Evolutionary conservation across 2,113 vertebrate species (phyloP).

Genomic region (Paraplagusia blochii): DNA sequence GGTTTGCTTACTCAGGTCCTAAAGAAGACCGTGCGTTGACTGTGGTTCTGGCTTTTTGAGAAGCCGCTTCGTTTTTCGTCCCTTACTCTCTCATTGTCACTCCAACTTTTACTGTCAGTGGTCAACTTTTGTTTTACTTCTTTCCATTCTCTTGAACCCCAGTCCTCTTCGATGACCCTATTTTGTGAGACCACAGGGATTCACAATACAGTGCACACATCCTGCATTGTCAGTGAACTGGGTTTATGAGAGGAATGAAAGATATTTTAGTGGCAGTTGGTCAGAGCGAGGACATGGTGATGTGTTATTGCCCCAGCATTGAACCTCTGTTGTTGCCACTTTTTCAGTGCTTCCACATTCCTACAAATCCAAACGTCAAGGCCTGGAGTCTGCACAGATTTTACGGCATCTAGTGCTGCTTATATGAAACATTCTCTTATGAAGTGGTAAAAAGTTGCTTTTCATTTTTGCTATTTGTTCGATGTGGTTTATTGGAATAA

Average conservation of each 20-base stretch:
- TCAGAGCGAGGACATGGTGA: background rate
- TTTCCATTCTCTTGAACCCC: conserved; percentile 19
- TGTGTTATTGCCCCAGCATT: conserved; percentile 3
- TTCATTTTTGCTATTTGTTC: conserved; percentile 6
- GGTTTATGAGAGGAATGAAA: conserved; percentile 9
- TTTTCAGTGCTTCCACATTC: background rate
- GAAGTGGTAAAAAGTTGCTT: conserved; percentile 1
- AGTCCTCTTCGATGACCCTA: conserved; percentile 18
- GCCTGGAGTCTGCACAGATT: conserved; percentile 1
- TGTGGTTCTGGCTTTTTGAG: conserved; percentile 13
- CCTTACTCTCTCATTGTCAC: background rate
- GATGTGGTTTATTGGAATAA: background rate
- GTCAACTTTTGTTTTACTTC: background rate
- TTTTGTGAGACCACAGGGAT: conserved; percentile 5
- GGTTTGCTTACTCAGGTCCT: conserved; percentile 58
- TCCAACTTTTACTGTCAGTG: too few relatives aligned
- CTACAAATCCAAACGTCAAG: background rate
- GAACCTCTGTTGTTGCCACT: background rate
- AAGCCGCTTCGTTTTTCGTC: background rate
- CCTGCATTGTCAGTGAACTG: conserved; percentile 20
- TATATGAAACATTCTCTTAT: background rate
- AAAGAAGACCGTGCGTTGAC: conserved; percentile 45
- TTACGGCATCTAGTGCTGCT: background rate
- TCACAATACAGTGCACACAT: conserved; percentile 27
- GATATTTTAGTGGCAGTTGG: background rate